Evolutionary conservation across 2,888 invertebrate genomes (phyloP).

Genomic region (Leptura quadrifasciata): DNA sequence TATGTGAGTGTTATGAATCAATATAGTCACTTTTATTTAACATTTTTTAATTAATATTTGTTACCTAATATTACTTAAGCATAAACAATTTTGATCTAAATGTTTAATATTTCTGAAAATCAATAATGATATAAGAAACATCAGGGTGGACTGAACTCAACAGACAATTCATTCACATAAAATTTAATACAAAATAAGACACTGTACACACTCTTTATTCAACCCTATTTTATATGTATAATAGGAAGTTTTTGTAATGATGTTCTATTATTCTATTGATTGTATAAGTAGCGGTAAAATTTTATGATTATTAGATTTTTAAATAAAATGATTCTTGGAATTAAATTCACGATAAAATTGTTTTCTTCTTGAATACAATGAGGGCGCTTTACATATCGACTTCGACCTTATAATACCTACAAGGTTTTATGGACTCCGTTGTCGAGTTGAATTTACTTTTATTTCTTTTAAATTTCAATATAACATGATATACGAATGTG

Average conservation of each 20-base stretch:
- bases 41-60: too few relatives aligned
- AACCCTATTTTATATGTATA: background rate
- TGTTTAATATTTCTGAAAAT: too few relatives aligned
- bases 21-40: too few relatives aligned
- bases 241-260: background rate
- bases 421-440: slow-evolving; percentile 5
- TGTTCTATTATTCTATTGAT: background rate
- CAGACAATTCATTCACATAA: background rate
- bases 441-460: slow-evolving; percentile 17
- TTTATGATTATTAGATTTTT: slow-evolving; percentile 1
- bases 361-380: background rate
- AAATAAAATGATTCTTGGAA: background rate
- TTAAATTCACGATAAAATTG: slow-evolving; percentile 5
- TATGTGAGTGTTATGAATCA: too few relatives aligned
- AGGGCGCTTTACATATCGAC: slow-evolving; percentile 5
- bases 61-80: too few relatives aligned
- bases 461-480: slow-evolving; percentile 19
- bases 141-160: too few relatives aligned
- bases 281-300: background rate
- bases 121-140: too few relatives aligned
- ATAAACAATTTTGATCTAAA: too few relatives aligned
- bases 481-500: slow-evolving; percentile 16
- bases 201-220: background rate
- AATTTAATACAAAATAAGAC: background rate
- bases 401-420: background rate